Evolutionary conservation across 2,797 vertebrate species (phyloP).

Genomic region (Cynopterus sphinx): DNA sequence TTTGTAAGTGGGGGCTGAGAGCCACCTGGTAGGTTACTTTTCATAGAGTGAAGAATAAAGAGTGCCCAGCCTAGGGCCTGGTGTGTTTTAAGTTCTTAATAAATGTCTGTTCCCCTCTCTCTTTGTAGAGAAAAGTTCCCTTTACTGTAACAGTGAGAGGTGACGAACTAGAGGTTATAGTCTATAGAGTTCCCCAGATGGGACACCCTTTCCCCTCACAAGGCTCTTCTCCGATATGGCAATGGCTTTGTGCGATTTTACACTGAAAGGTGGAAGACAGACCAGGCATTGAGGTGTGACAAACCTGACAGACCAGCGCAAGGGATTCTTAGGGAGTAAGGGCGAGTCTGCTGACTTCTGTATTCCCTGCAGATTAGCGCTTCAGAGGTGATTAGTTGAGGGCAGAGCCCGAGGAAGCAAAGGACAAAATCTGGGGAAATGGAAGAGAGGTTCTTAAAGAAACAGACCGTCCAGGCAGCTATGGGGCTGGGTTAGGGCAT

Average conservation of each 20-base stretch:
- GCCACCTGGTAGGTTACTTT: neutral
- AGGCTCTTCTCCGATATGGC: neutral
- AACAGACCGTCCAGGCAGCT: neutral
- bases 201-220: no score
- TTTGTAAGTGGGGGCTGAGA: neutral
- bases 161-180: no score
- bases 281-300: neutral
- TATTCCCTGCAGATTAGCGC: accelerated
- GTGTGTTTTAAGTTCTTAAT: neutral
- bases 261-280: neutral
- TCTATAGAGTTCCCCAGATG: neutral
- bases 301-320: neutral
- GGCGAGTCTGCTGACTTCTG: accelerated
- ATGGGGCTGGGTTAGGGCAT: neutral
- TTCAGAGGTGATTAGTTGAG: neutral
- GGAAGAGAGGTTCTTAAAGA: neutral
- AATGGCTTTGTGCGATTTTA: neutral
- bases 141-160: neutral
- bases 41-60: neutral
- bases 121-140: neutral
- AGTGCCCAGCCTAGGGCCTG: neutral
- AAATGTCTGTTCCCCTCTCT: neutral
- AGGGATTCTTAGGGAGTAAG: neutral
- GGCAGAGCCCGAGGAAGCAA: neutral
- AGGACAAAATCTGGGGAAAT: neutral